Evolutionary conservation across 1,140 invertebrate genomes (phyloP), one percentile per base, ranked within the genome.

Genomic region (Formica selysi): DNA sequence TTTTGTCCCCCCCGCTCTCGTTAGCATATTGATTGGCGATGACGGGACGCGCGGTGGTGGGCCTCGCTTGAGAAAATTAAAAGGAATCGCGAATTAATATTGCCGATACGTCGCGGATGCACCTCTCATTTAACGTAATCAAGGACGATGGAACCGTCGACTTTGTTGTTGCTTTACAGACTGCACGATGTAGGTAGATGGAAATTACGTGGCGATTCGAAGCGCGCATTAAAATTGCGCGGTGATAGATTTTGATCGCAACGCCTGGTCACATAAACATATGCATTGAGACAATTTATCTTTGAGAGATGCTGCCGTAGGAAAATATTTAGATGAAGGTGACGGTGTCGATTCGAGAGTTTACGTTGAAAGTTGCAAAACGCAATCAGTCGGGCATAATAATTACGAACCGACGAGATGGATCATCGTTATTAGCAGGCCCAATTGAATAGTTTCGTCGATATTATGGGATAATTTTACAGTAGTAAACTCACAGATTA

Each of bases 11-110:
- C 32, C 22, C n/a, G 29, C 36, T 89, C 94, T 94, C 93, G 93
- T 95, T 95, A 94, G 92, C 93, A 95, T 95, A 95, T 95, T 95
- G 94, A 94, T 95, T 95, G 94, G 92, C 92, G 93, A 94, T 95
- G 94, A 95, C 94, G 94, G 91, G 90, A 93, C 62, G 62, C 90
- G 89, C 90, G 51, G 85, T 86, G 88, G 87, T 91, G 86, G 89
- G 80, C 87, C 76, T 4, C 10, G 29, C 44, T 84, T 76, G 87
- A 89, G 85, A 84, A 91, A 92, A 92, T 92, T 93, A 93, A 94
- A 92, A 91, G 81, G 65, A 90, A 91, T 88, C 91, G 86, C 92
- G 87, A 92, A 93, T 94, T 93, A 94, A 92, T 93, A 92, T 89
- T 57, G 62, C 64, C 51, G 73, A 64, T 67, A 65, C 76, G 76